phyloP scores from a whole-genome alignment of 2,888 invertebrate species.

The Pegoplata infirma region DNA sequence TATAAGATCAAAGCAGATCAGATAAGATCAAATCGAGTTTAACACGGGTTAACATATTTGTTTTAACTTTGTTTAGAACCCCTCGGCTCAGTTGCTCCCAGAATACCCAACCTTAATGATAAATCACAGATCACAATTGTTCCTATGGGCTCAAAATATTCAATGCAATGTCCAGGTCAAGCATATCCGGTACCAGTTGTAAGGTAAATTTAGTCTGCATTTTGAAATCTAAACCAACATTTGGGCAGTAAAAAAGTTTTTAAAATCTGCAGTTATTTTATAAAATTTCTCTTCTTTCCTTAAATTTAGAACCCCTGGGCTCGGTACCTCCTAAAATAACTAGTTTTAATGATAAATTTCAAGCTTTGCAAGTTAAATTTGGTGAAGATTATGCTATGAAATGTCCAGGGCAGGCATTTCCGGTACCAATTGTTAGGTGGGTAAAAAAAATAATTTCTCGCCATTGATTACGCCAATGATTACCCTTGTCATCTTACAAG shows the following conservation, averaged over 20 bases:
- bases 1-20: no score
- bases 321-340: conserved; percentile 81
- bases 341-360: conserved; percentile 79
- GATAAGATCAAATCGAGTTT: no score
- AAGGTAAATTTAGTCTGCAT: conserved; percentile 79
- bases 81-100: conserved; percentile 80
- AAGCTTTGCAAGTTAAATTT: conserved; percentile 78
- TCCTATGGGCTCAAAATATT: conserved; percentile 79
- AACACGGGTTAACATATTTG: no score
- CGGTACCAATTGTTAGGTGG: conserved; percentile 85
- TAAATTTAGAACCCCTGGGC: conserved; percentile 78
- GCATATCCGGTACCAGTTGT: conserved; percentile 85
- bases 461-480: no score
- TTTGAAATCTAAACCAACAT: conserved; percentile 46
- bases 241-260: not conserved
- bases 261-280: not conserved
- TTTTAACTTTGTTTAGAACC: conserved; percentile 74
- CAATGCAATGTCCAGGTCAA: conserved; percentile 86
- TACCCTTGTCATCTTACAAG: no score
- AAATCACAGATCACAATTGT: conserved; percentile 77
- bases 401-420: conserved; percentile 88
- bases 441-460: conserved; percentile 30
- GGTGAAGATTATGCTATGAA: conserved; percentile 81
- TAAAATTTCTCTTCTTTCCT: conserved; percentile 44
- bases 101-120: conserved; percentile 80